Evolutionary conservation across 2,888 invertebrate species (phyloP).

Genomic region (Cacoxenus indagator): DNA sequence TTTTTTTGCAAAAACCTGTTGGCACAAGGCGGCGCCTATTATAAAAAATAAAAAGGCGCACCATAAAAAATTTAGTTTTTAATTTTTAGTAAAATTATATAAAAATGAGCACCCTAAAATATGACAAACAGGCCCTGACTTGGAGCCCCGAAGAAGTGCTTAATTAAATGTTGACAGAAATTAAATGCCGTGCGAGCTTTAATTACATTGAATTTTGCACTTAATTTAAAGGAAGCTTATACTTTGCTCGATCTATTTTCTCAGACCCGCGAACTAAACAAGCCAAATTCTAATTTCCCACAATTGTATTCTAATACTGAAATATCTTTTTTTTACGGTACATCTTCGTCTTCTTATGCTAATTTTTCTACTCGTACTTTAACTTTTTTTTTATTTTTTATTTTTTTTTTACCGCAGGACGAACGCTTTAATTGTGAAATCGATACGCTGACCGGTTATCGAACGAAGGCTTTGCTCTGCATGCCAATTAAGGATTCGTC

Average conservation of each 20-base stretch:
- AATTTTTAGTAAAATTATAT: too few species aligned
- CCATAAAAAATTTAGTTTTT: too few species aligned
- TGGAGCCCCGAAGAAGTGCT: too few species aligned
- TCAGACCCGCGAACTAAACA: too few species aligned
- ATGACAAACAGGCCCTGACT: too few species aligned
- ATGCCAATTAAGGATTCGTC: conserved; percentile 96
- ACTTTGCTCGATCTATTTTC: conserved; percentile 4
- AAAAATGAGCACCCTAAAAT: too few species aligned
- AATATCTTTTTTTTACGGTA: not conserved
- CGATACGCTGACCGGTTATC: conserved; percentile 92
- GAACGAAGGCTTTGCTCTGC: conserved; percentile 91
- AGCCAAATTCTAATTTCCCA: not conserved
- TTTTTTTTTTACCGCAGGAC: conserved; percentile 74
- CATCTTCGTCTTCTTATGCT: not conserved
- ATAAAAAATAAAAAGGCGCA: too few species aligned
- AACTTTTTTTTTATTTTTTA: conserved; percentile 23
- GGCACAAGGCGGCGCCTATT: too few species aligned
- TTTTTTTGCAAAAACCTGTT: too few species aligned
- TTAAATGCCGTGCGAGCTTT: not conserved
- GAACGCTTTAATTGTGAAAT: conserved; percentile 93
- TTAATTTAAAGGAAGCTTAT: not conserved
- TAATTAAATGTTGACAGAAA: not conserved
- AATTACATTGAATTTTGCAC: conserved; percentile 4
- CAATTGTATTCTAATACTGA: not conserved
- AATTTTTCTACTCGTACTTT: too few species aligned